Conservation (phyloP, 2,888 invertebrate species). For the Neoaliturus tenellus region DNA sequence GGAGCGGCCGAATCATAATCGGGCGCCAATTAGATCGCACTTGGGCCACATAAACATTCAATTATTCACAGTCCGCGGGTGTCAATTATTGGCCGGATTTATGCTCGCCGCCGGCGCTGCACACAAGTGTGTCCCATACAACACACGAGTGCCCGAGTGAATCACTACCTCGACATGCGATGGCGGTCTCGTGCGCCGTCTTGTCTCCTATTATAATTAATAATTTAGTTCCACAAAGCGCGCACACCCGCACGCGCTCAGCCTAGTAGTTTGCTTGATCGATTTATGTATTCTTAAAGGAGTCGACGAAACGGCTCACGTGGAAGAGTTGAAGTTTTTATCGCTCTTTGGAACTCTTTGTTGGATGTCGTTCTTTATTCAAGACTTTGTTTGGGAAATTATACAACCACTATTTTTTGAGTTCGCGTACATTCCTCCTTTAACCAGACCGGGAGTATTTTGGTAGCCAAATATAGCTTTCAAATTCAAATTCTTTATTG, state of each 20-base stretch:
- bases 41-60: constrained; percentile 2
- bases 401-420: neutral
- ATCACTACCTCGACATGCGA: constrained; percentile 27
- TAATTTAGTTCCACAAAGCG: neutral
- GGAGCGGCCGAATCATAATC: neutral
- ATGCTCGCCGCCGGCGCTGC: neutral
- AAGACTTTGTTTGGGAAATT: neutral
- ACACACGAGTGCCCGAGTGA: neutral
- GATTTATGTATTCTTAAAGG: constrained; percentile 23
- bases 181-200: neutral
- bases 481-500: too few relatives aligned
- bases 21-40: neutral
- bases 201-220: constrained; percentile 30
- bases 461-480: too few relatives aligned
- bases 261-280: neutral
- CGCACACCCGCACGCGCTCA: neutral
- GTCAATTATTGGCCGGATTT: constrained; percentile 21
- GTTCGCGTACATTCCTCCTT: too few relatives aligned
- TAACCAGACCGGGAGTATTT: too few relatives aligned
- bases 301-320: neutral
- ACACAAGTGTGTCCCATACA: neutral
- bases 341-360: neutral
- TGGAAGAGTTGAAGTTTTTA: neutral
- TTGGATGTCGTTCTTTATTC: neutral
- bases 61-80: constrained; percentile 23